phyloP scores from a whole-genome alignment of 2,888 invertebrate genomes.

The Molanna angustata region DNA sequence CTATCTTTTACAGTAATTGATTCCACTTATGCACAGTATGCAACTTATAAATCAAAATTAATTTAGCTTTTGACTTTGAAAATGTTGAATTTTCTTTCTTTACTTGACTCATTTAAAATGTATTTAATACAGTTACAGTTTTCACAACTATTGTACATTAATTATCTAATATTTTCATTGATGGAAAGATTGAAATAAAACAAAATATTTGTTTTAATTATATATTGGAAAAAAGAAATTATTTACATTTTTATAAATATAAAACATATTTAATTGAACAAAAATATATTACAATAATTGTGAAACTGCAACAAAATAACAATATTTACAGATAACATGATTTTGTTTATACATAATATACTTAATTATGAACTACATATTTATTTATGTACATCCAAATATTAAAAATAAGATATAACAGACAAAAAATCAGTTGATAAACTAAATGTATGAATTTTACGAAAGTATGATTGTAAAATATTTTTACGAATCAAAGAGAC shows the following conservation, averaged over 20 bases:
- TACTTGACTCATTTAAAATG: conserved; percentile 1
- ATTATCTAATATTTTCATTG: background rate
- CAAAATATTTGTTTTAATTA: conserved; percentile 4
- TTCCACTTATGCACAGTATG: no score
- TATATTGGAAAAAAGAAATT: background rate
- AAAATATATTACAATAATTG: conserved; percentile 15
- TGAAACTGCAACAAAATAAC: conserved; percentile 41
- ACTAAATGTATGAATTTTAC: conserved; percentile 37
- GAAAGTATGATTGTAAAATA: no score
- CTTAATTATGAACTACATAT: background rate
- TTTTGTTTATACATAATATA: background rate
- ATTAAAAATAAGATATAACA: no score
- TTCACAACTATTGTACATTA: conserved; percentile 18
- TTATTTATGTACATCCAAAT: no score
- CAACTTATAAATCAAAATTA: no score
- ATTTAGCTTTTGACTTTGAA: no score
- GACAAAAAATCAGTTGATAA: conserved; percentile 42
- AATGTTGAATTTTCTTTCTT: no score
- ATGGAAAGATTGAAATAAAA: conserved; percentile 6
- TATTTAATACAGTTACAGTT: no score
- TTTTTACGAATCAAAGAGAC: no score
- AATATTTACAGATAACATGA: background rate
- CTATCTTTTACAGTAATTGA: no score
- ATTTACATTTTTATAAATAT: conserved; percentile 1
- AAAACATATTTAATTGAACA: background rate